These are phyloP conservation scores for Tinea semifulvella DNA, from an alignment of 2,888 invertebrate genomes.

Conservation along the genomic window DNA sequence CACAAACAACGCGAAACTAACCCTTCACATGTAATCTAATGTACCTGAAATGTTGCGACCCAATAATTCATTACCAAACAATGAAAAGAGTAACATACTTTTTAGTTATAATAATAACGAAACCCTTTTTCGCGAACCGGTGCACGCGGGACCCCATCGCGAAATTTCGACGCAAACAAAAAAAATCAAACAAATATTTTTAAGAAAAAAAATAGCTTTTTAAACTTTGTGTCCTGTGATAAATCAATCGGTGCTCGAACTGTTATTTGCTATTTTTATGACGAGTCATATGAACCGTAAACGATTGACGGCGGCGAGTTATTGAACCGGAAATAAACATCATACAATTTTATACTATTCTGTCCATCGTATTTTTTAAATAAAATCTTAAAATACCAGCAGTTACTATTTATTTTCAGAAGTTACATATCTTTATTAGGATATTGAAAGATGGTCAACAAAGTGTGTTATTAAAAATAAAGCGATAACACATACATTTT, in stretches of 20 bases:
- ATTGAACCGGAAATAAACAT: slow-evolving; percentile 8
- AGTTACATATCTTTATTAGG: too few species aligned
- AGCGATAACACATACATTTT: too few species aligned
- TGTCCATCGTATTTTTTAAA: too few species aligned
- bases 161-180: slow-evolving; percentile 60
- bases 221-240: slow-evolving; percentile 54
- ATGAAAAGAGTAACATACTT: slow-evolving; percentile 54
- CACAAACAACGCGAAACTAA: slow-evolving; percentile 38
- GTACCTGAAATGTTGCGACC: slow-evolving; percentile 64
- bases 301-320: slow-evolving; percentile 27
- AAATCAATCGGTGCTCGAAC: slow-evolving; percentile 45
- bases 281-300: slow-evolving; percentile 43
- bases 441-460: too few species aligned
- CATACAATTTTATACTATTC: neutral
- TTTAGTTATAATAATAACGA: slow-evolving; percentile 58
- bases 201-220: slow-evolving; percentile 50
- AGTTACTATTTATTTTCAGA: too few species aligned
- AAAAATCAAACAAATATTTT: slow-evolving; percentile 67
- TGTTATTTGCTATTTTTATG: slow-evolving; percentile 38
- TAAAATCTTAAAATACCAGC: too few species aligned
- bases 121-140: slow-evolving; percentile 44
- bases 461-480: too few species aligned
- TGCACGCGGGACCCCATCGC: slow-evolving; percentile 47
- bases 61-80: slow-evolving; percentile 65
- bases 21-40: slow-evolving; percentile 60